Evolutionary conservation across 2,113 vertebrate species (phyloP).

Genomic region (Ivindomyrus marchei): DNA sequence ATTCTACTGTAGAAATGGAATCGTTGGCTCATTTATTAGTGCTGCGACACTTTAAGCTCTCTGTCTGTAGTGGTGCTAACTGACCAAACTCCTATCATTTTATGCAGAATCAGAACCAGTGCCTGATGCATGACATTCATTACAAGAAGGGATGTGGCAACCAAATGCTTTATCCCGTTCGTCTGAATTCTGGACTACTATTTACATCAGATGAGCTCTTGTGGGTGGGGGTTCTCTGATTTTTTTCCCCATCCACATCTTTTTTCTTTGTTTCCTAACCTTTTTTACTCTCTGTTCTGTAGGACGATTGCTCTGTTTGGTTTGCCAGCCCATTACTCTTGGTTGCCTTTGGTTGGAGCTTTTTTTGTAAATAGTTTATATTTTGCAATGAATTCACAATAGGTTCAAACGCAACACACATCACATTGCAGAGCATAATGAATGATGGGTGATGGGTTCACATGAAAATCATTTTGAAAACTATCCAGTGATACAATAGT

Average conservation of each 20-base stretch:
- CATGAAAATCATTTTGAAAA: not conserved
- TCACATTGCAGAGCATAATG: not conserved
- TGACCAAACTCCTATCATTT: not conserved
- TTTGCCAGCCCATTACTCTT: not conserved
- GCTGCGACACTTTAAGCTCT: not conserved
- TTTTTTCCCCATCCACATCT: not conserved
- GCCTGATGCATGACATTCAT: not conserved
- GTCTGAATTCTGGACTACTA: not conserved
- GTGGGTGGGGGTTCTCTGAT: not conserved
- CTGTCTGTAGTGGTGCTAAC: not conserved
- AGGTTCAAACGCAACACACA: not conserved
- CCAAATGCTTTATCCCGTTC: not conserved
- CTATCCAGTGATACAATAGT: not conserved
- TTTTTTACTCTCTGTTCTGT: not conserved
- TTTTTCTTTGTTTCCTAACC: not conserved
- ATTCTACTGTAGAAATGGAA: not conserved
- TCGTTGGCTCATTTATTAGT: not conserved
- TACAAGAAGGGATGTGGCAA: not conserved
- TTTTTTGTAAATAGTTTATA: not conserved
- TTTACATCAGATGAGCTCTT: not conserved
- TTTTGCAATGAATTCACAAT: not conserved
- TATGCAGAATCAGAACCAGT: not conserved
- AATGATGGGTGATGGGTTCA: not conserved
- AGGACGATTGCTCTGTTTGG: not conserved
- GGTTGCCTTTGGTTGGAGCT: not conserved